These are phyloP conservation scores for Pseudorasbora parva DNA, from an alignment of 2,113 vertebrate species.

Conservation along the genomic window DNA sequence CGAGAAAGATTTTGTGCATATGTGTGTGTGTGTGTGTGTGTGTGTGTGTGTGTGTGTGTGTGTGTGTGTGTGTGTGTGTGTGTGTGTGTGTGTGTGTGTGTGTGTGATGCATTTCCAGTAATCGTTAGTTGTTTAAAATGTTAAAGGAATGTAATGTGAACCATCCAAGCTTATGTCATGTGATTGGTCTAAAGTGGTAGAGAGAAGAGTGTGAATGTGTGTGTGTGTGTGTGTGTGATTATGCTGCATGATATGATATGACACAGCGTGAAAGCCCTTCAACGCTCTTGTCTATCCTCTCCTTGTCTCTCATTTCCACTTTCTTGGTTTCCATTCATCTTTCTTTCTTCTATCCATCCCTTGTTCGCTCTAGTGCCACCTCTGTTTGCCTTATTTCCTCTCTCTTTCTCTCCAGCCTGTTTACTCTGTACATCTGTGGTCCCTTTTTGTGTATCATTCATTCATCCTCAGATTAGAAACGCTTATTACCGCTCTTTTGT, in stretches of 20 bases:
- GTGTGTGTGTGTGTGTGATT: slow-evolving; percentile 31
- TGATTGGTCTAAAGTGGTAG: slow-evolving; percentile 25
- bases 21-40: slow-evolving; percentile 15
- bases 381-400: background rate
- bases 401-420: slow-evolving; percentile 23
- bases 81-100: slow-evolving; percentile 14
- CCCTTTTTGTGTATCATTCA: slow-evolving; percentile 76
- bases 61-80: slow-evolving; percentile 20
- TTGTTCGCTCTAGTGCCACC: background rate
- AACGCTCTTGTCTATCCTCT: slow-evolving; percentile 7
- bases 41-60: slow-evolving; percentile 14
- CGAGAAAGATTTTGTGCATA: background rate
- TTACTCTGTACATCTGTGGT: slow-evolving; percentile 48
- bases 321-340: slow-evolving; percentile 8
- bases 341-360: background rate
- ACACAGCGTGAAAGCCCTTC: slow-evolving; percentile 39
- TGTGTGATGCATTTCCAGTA: slow-evolving; percentile 17
- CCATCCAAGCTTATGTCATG: slow-evolving; percentile 23
- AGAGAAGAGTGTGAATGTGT: slow-evolving; percentile 15
- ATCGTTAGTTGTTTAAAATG: slow-evolving; percentile 16
- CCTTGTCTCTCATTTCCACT: slow-evolving; percentile 8
- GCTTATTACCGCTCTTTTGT: slow-evolving; percentile 78
- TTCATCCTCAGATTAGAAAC: slow-evolving; percentile 80
- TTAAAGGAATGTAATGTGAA: slow-evolving; percentile 36
- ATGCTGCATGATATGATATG: slow-evolving; percentile 33